These are phyloP conservation scores for Odobenus rosmarus DNA, from an alignment of 2,113 vertebrate genomes.

Conservation along the genomic window DNA sequence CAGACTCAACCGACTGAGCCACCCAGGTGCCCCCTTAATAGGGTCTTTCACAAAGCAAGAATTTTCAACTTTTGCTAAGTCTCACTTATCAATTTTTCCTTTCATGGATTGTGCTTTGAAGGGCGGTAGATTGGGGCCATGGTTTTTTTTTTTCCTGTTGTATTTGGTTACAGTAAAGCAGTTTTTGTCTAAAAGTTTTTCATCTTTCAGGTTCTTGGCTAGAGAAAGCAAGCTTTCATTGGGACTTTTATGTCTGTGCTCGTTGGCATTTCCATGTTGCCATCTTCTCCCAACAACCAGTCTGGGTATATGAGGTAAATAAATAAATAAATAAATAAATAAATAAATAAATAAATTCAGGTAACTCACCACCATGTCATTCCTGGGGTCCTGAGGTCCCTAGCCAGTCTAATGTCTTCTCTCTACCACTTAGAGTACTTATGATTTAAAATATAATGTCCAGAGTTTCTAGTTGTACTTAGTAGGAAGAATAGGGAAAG, in stretches of 20 bases:
- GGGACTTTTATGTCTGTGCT: neutral
- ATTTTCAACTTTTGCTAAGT: conserved; percentile 5
- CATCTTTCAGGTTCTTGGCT: neutral
- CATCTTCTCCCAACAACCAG: neutral
- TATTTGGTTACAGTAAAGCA: neutral
- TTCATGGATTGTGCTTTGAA: neutral
- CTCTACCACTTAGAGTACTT: neutral
- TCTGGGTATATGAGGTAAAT: neutral
- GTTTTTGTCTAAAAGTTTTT: conserved; percentile 13
- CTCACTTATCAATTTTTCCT: neutral
- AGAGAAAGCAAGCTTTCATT: neutral
- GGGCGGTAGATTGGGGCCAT: too few species aligned
- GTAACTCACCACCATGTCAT: neutral
- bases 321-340: neutral
- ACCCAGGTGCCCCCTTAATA: neutral
- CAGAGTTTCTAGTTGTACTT: conserved; percentile 3
- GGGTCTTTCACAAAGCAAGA: neutral
- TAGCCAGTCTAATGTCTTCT: neutral
- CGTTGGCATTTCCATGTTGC: neutral
- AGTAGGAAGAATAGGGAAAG: neutral
- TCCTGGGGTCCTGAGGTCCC: neutral
- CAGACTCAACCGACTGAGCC: too few species aligned
- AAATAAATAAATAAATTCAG: neutral
- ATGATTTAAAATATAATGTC: neutral
- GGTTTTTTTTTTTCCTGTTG: neutral